Percentiles rank a stretch among this genome's conserved stretches.
Conservation (phyloP, 1,140 invertebrate species). For the Pygmarrhopalites habei region DNA sequence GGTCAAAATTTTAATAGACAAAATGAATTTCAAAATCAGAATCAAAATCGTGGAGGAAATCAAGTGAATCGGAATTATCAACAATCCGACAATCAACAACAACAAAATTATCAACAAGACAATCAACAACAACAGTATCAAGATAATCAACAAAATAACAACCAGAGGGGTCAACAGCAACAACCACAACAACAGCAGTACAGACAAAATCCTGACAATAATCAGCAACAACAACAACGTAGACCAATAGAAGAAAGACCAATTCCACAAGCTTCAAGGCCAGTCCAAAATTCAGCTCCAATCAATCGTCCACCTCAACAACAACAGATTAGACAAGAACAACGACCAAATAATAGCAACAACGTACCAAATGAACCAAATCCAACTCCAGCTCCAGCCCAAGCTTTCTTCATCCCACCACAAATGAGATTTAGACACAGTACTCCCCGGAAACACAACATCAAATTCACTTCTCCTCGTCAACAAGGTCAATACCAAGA, state of each 20-base stretch:
- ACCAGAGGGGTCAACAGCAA: neutral
- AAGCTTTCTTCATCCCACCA: neutral
- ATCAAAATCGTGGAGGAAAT: neutral
- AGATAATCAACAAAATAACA: neutral
- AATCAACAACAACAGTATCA: neutral
- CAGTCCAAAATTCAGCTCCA: neutral
- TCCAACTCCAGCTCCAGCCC: neutral
- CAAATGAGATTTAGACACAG: constrained; percentile 34
- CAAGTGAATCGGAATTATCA: neutral
- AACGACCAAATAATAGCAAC: neutral
- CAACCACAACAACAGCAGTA: constrained; percentile 6
- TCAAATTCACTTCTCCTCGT: constrained; percentile 26
- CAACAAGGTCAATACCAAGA: constrained; percentile 1
- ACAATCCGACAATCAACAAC: neutral
- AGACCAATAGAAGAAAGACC: neutral
- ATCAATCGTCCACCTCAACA: neutral
- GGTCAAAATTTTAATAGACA: constrained; percentile 1
- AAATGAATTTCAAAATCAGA: neutral
- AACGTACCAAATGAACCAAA: neutral
- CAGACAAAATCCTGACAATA: neutral
- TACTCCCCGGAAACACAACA: constrained; percentile 35
- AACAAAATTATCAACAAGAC: neutral
- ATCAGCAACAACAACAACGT: neutral
- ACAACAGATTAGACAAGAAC: constrained; percentile 6
- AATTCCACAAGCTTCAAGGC: neutral